Evolutionary conservation across 2,797 vertebrate genomes (phyloP), one percentile per base, ranked within the genome.

Genomic region (Sitta carolinensis): DNA sequence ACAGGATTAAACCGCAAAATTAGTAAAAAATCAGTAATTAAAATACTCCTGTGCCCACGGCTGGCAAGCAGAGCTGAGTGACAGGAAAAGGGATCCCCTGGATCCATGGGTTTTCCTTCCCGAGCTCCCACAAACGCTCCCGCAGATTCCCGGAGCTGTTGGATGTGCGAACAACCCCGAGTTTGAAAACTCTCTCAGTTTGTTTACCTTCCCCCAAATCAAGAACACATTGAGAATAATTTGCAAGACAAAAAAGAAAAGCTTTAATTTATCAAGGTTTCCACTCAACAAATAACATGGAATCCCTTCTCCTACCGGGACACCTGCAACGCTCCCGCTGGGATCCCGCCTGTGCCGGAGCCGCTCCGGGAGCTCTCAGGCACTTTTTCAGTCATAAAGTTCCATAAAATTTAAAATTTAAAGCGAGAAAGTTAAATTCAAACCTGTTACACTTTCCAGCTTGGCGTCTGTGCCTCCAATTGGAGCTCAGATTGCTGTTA

Each of bases 151-250:
- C 14, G 52, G 5, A 16, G n/a, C 2, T 25, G 13, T 1, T 30
- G 32, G 0, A 20, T 2, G 75, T 25, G 69, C 0, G 6, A 90
- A 50, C 67, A 73, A 52, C 36, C 36, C 42, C 9, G 0, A 5
- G 72, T 30, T 25, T 26, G 40, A 58, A 92, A 96, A 87, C 64
- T 30, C 5, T 4, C 73, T 13, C 22, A 0, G 7, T 47, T 80
- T 81, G 83, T 91, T 94, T 66, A 16, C 79, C 26, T 64, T 36
- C 51, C 10, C 50, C 19, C 64, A 90, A 95, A 93, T 70, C 57
- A 83, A 14, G 80, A 91, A 36, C 78, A 76, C 59, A 5, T 42
- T 82, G 70, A 26, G 88, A 84, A 79, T 47, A 42, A 76, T 87
- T 55, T 62, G 38, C 52, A 14, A 57, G 54, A 20, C 51, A 58